Conservation (phyloP, 37 sponge, comb jelly and placozoan species). For the Bolinopsis microptera region DNA sequence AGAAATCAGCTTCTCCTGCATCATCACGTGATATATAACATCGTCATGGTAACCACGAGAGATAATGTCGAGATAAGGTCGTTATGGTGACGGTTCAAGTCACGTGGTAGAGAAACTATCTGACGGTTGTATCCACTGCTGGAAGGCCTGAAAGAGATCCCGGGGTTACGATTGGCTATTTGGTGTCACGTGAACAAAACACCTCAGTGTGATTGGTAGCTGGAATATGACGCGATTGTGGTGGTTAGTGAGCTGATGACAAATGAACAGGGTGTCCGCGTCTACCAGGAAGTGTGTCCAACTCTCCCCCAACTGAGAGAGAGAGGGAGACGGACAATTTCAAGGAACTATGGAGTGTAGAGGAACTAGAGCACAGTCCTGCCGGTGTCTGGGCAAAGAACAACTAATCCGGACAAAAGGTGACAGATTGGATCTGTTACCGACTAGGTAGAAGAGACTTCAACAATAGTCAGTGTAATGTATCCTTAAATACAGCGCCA, state of each 20-base stretch:
- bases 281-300: too few species aligned
- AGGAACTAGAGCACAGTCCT: not conserved
- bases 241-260: not conserved
- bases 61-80: not conserved
- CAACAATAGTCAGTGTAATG: too few species aligned
- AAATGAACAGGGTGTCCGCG: too few species aligned
- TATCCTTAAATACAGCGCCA: too few species aligned
- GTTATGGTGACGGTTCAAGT: not conserved
- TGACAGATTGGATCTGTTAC: too few species aligned
- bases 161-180: not conserved
- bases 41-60: not conserved
- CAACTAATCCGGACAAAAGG: not conserved
- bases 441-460: too few species aligned
- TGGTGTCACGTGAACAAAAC: not conserved
- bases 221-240: not conserved
- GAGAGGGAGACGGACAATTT: too few species aligned
- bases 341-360: too few species aligned
- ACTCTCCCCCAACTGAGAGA: too few species aligned
- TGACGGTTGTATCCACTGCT: slow-evolving; percentile 54
- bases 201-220: too few species aligned
- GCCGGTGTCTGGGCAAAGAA: not conserved
- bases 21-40: not conserved
- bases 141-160: not conserved
- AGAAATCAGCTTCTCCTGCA: not conserved
- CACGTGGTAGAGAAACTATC: slow-evolving; percentile 25